phyloP scores from a whole-genome alignment of 35 echinoderm and acorn worm species.

The Anneissia japonica region DNA sequence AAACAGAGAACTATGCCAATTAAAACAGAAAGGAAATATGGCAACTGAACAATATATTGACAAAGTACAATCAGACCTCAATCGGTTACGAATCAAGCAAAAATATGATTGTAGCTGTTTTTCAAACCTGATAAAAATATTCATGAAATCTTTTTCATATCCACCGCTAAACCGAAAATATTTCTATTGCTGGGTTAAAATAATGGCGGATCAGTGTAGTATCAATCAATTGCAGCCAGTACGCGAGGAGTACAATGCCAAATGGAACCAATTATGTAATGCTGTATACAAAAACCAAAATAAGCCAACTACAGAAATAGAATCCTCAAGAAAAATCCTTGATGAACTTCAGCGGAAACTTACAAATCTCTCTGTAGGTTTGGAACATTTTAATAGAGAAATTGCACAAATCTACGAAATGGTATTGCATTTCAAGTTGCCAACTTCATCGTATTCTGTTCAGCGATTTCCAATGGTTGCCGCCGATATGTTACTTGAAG shows the following conservation, averaged over 20 bases:
- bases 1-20: background rate
- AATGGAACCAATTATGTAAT: too few species aligned
- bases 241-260: background rate
- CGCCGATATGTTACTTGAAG: constrained; percentile 11
- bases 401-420: constrained; percentile 22
- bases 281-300: too few species aligned
- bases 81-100: background rate
- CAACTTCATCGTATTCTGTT: background rate
- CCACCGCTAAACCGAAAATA: background rate
- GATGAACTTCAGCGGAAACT: too few species aligned
- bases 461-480: constrained; percentile 9
- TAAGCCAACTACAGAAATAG: too few species aligned
- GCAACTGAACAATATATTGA: background rate
- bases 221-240: background rate
- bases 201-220: background rate
- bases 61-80: background rate
- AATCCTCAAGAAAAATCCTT: too few species aligned
- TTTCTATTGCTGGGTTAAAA: constrained; percentile 4
- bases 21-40: background rate
- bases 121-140: too few species aligned
- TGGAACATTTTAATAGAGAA: constrained; percentile 27
- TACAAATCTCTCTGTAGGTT: constrained; percentile 1
- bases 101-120: too few species aligned
- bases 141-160: too few species aligned
- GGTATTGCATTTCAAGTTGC: background rate